Evolutionary conservation across 2,797 vertebrate species (phyloP), one percentile per base, ranked within the genome.

Genomic region (Fundulus diaphanus): DNA sequence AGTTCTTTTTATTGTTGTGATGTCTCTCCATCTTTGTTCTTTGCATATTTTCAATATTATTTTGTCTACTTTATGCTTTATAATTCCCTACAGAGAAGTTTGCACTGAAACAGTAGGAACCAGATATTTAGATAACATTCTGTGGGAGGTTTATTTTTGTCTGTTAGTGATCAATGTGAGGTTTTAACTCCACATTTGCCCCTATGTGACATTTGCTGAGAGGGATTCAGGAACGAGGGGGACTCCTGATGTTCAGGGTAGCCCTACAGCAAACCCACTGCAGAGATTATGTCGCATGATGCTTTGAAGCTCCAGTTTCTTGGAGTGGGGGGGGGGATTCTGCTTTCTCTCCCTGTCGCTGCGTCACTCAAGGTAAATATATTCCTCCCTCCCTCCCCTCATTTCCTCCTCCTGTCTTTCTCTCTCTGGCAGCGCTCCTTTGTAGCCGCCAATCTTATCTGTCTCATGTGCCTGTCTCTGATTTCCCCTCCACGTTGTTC

Each of bases 341-440:
- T 85, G 88, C 87, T 85, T 89, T 89, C 72, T 89, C 90, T 92
- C 88, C 83, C 89, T 92, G 91, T 92, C 89, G 90, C 91, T 91
- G 93, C 89, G 92, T 92, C 91, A 92, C 85, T 93, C 88, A 90
- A 92, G 92, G 88, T 91, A 92, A 93, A 92, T 88, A 85, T 91
- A 90, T 87, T 76, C 87, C 82, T 70, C 84, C 82, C 29, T 54
- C 76, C 24, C 74, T 31, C 59, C 49, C 63, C 46, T 57, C 46
- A 27, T 68, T 18, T 18, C n/a, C 59, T 66, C 42, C 22, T 35
- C 18, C 77, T 57, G 52, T 51, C 46, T 65, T 37, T 59, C 44
- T 57, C 73, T 70, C 20, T 74, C 74, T 40, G 33, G 76, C 82
- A 77, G 69, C 78, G 61, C 71, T 70, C 86, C 80, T 72, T 74